Evolutionary conservation across 2,888 invertebrate species (phyloP).

Genomic region (Pandemis cinnamomeana): DNA sequence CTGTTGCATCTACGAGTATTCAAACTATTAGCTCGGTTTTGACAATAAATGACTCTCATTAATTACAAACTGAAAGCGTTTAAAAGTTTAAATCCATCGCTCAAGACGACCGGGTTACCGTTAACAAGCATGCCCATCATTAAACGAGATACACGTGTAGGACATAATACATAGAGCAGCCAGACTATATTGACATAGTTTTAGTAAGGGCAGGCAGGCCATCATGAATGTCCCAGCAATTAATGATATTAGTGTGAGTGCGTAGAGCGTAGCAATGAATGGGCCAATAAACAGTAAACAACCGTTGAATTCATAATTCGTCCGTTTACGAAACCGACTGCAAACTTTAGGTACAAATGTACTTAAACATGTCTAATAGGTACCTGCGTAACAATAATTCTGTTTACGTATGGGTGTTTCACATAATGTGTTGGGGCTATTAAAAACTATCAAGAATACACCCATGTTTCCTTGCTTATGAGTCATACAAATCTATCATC

Average conservation of each 20-base stretch:
- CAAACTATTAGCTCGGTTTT: neutral
- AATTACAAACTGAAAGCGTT: neutral
- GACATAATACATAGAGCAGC: neutral
- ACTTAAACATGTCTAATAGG: neutral
- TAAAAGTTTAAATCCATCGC: neutral
- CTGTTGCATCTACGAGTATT: too few species aligned
- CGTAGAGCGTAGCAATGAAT: slow-evolving; percentile 21
- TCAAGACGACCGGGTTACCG: neutral
- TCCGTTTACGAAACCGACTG: slow-evolving; percentile 8
- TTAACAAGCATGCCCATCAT: neutral
- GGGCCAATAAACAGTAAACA: slow-evolving; percentile 11
- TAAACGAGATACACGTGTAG: neutral
- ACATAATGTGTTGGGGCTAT: neutral
- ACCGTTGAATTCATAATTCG: slow-evolving; percentile 22
- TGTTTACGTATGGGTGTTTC: neutral
- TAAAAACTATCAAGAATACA: too few species aligned
- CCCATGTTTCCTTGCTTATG: too few species aligned
- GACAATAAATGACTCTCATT: neutral
- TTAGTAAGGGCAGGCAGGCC: slow-evolving; percentile 26
- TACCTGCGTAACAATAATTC: neutral
- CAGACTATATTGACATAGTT: slow-evolving; percentile 16
- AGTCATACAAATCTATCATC: too few species aligned
- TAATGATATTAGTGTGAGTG: slow-evolving; percentile 29
- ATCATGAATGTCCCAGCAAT: slow-evolving; percentile 22
- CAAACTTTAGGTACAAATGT: slow-evolving; percentile 2